Conservation (phyloP, 2,113 vertebrate genomes). For the Xyrauchen texanus region DNA sequence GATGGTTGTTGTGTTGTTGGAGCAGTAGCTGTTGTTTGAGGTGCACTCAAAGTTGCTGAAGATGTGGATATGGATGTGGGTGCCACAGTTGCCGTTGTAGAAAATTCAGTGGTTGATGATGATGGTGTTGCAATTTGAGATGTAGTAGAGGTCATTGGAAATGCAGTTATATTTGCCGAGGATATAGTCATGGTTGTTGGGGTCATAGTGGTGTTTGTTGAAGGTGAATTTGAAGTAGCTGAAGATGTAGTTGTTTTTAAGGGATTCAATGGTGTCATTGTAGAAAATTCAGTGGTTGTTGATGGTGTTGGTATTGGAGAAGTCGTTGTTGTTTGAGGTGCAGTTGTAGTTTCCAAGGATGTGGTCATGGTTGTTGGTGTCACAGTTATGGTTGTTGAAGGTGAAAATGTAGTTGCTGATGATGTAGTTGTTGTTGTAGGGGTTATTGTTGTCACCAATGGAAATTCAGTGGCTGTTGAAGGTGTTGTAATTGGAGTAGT, state of each 20-base stretch:
- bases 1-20: no score
- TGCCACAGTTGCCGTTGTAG: neutral
- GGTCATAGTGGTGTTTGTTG: neutral
- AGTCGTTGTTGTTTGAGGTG: no score
- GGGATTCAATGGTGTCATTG: no score
- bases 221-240: neutral
- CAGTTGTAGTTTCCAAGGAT: rapidly evolving
- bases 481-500: neutral
- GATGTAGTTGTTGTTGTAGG: neutral
- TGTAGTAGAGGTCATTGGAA: neutral
- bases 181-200: neutral
- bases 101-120: no score
- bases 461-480: neutral
- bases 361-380: neutral
- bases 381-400: neutral
- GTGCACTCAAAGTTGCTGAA: neutral
- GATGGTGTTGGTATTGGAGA: no score
- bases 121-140: no score
- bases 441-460: neutral
- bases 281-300: no score
- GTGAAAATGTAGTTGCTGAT: no score
- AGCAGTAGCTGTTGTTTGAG: neutral
- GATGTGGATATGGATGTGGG: neutral
- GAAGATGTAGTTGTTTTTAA: no score
- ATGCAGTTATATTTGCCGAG: neutral